Base-by-base conservation (phyloP, 2,113 vertebrate genomes). In the Andinoacara biseriatus region DNA sequence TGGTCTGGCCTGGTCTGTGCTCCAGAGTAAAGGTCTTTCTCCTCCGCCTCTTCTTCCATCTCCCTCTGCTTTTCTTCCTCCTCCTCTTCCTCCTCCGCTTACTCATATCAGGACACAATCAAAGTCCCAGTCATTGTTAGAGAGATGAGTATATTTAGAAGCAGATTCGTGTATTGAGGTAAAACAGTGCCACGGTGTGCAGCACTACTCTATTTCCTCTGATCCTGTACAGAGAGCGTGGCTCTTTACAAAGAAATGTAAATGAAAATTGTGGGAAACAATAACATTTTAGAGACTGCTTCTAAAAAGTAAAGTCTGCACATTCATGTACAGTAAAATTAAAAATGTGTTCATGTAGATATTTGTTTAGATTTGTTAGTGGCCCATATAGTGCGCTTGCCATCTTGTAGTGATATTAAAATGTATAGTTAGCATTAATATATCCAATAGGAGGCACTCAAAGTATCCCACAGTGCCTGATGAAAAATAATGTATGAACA, bases 1-100 rank as follows among this genome's bases (percentile, higher is more conserved):
- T 82, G 86, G 92, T 90, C 90, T 93, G 91, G 93, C 90, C 91
- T 87, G 90, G 91, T 91, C 89, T 92, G 87, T 92, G 83, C 86
- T 91, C 85, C 89, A 87, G 85, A 85, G 92, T 87, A 92, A 91
- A 95, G 90, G 90, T 91, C 86, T 77, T 46, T 82, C 72, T 87
- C 82, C 81, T 89, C 76, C 67, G 7, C 67, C 60, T 87, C 82
- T 56, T 58, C 38, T 31, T 38, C 62, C 46, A 43, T 67, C 80
- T 62, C 40, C 69, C 82, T 85, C 63, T 57, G 58, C 86, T 75
- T 77, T 60, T 67, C 63, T 67, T 4, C 43, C 22, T 46, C 58
- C 17, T 35, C 57, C 26, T 31, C 40, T 46, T 80, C 76, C 56
- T 78, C 54, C 58, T 87, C 63, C 5, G 4, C 78, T 83, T 80